Conservation (phyloP, 2,888 invertebrate species). For the Plebejus argus region DNA sequence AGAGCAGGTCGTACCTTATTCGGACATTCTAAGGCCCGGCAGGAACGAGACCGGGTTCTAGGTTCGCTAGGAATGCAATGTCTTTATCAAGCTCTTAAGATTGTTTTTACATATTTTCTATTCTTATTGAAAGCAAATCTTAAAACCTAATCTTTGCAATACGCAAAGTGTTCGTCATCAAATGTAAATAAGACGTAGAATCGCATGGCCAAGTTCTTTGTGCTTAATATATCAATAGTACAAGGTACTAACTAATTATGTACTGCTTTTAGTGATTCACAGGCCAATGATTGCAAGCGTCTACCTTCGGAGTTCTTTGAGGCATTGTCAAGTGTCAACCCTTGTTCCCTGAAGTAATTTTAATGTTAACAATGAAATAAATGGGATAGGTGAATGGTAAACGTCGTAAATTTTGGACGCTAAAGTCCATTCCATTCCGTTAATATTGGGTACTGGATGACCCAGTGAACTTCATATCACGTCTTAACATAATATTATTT, state of each 20-base stretch:
- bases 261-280: neutral
- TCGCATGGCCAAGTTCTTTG: neutral
- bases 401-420: no score
- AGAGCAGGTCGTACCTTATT: neutral
- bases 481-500: no score
- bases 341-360: neutral
- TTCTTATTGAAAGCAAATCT: neutral
- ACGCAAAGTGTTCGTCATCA: neutral
- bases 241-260: neutral
- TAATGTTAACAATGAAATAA: no score
- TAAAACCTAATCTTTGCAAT: neutral
- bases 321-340: neutral
- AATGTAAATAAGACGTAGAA: neutral
- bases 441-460: no score
- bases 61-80: neutral
- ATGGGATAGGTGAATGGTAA: no score
- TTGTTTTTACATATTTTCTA: neutral
- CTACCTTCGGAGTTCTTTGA: neutral
- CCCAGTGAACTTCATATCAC: no score
- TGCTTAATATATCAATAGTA: neutral
- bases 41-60: neutral
- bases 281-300: neutral
- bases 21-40: neutral
- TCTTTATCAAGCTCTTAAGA: neutral
- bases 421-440: no score